A percentile compares a stretch with the other conserved stretches of the same genome.
phyloP scores from a whole-genome alignment of 1,140 invertebrate species.

The Thaumetopoea pityocampa region DNA sequence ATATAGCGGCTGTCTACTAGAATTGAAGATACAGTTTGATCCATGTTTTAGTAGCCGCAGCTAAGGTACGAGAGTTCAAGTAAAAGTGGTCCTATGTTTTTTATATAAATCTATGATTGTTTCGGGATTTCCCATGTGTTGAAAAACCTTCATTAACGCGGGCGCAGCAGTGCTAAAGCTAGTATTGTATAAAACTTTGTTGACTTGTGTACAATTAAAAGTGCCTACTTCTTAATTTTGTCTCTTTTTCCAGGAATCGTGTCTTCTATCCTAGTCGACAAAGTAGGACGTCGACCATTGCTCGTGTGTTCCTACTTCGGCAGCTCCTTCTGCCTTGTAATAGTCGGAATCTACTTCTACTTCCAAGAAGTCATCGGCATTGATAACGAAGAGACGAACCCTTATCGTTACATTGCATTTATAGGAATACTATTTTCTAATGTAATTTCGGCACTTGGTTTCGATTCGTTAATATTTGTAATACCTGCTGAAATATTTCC shows the following conservation, averaged over 20 bases:
- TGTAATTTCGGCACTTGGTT: slow-evolving; percentile 74
- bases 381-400: slow-evolving; percentile 27
- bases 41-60: too few species aligned
- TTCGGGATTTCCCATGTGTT: too few species aligned
- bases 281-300: slow-evolving; percentile 80
- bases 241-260: slow-evolving; percentile 65
- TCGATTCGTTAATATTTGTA: slow-evolving; percentile 76
- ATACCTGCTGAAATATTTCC: slow-evolving; percentile 79
- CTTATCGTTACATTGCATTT: slow-evolving; percentile 69
- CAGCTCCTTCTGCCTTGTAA: slow-evolving; percentile 59
- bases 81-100: too few species aligned
- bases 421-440: slow-evolving; percentile 73
- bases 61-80: too few species aligned
- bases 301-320: slow-evolving; percentile 77
- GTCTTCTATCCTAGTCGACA: slow-evolving; percentile 82
- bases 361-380: slow-evolving; percentile 44
- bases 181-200: too few species aligned
- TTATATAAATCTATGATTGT: too few species aligned
- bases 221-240: too few species aligned
- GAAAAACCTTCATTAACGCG: too few species aligned
- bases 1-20: too few species aligned
- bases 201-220: too few species aligned
- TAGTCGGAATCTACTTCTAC: slow-evolving; percentile 70
- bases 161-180: too few species aligned
- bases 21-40: too few species aligned